These are phyloP conservation scores for Pachyseris speciosa DNA, from an alignment of 64 coral and sea anemone species.

Conservation along the genomic window DNA sequence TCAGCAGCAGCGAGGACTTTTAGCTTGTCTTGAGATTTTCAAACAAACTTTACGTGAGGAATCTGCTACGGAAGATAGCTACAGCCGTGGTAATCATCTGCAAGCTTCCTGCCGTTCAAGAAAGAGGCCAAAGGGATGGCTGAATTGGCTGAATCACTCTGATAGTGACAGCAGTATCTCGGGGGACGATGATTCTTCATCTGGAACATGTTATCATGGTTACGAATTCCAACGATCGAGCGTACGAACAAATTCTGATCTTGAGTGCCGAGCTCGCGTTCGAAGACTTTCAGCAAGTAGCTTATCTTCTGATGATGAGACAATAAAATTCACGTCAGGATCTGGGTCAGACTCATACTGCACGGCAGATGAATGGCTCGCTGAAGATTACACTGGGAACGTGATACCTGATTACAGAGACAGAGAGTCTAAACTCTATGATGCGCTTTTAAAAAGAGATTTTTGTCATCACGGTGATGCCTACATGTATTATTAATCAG, in stretches of 20 bases:
- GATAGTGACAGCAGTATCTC: not conserved
- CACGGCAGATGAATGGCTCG: conserved; percentile 8
- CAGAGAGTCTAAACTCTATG: conserved; percentile 18
- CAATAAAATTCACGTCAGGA: not conserved
- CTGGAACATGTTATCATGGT: not conserved
- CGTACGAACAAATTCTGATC: not conserved
- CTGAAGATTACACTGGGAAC: conserved; percentile 1
- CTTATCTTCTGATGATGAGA: conserved; percentile 3
- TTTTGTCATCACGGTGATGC: not conserved
- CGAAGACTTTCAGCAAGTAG: not conserved
- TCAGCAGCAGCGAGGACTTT: not conserved
- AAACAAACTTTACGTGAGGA: not conserved
- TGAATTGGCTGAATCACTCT: not conserved
- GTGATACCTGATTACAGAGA: conserved; percentile 37
- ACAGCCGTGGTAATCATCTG: not conserved
- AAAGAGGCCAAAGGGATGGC: not conserved
- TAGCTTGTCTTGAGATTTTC: not conserved
- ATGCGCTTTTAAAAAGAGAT: conserved; percentile 20
- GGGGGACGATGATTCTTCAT: not conserved
- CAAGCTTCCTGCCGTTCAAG: not conserved
- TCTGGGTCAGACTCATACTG: not conserved
- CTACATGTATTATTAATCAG: not conserved
- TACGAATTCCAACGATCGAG: not conserved
- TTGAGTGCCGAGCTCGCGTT: not conserved
- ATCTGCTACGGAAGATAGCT: not conserved